A percentile compares a stretch with the other conserved stretches of the same genome.
Conservation (phyloP, 1,140 invertebrate species). For the Papilio glaucus region DNA sequence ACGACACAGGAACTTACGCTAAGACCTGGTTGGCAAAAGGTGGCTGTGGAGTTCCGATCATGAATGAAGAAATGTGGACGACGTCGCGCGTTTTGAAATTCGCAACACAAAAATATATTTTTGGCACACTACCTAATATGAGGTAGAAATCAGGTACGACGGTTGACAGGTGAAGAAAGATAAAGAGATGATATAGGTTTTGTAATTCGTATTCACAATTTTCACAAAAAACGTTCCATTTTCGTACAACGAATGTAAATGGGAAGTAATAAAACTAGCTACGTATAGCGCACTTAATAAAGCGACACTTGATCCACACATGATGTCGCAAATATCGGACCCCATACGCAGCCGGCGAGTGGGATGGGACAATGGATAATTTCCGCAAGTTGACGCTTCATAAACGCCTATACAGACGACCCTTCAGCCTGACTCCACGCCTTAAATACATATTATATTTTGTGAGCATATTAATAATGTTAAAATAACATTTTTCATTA, state of each 20-base stretch:
- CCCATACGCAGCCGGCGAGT: slow-evolving; percentile 54
- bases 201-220: not conserved
- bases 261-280: slow-evolving; percentile 32
- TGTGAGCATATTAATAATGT: not conserved
- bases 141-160: too few relatives aligned
- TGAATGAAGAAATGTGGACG: too few relatives aligned
- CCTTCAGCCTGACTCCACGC: slow-evolving; percentile 57
- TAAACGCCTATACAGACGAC: slow-evolving; percentile 59
- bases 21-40: too few relatives aligned
- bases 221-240: slow-evolving; percentile 1
- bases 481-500: too few relatives aligned
- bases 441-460: slow-evolving; percentile 6
- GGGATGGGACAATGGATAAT: slow-evolving; percentile 65
- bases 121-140: too few relatives aligned
- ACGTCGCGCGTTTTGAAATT: too few relatives aligned
- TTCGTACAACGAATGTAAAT: not conserved
- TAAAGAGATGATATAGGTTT: too few relatives aligned
- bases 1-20: too few relatives aligned
- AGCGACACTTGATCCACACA: slow-evolving; percentile 61
- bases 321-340: slow-evolving; percentile 61
- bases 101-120: too few relatives aligned
- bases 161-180: too few relatives aligned
- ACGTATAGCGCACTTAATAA: slow-evolving; percentile 47
- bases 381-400: slow-evolving; percentile 69
- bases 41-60: too few relatives aligned